These are phyloP conservation scores for Lampris megalopsis DNA, from an alignment of 2,113 vertebrate genomes.

Conservation along the genomic window DNA sequence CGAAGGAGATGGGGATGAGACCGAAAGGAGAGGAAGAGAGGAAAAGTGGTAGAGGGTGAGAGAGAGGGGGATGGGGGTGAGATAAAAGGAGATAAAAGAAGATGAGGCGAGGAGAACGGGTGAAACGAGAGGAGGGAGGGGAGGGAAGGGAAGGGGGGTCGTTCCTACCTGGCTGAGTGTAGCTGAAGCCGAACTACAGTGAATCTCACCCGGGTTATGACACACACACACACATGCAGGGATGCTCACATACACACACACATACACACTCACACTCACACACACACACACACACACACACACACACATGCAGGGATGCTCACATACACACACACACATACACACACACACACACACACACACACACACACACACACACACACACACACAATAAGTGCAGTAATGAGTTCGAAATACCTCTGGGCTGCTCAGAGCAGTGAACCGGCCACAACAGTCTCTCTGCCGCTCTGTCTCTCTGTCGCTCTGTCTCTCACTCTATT, in stretches of 20 bases:
- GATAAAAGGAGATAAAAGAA: no score
- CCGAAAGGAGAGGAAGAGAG: constrained; percentile 16
- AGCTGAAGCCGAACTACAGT: constrained; percentile 36
- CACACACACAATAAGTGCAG: constrained; percentile 1
- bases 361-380: constrained; percentile 16
- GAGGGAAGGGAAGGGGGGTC: neutral
- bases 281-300: constrained; percentile 13
- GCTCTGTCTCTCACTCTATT: neutral
- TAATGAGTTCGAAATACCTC: no score
- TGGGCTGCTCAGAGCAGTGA: no score
- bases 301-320: constrained; percentile 27
- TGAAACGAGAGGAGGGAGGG: neutral
- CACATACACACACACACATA: constrained; percentile 15
- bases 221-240: constrained; percentile 45
- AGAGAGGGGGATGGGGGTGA: constrained; percentile 10
- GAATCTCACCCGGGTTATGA: constrained; percentile 54
- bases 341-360: constrained; percentile 39
- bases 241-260: no score
- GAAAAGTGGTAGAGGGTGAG: constrained; percentile 20
- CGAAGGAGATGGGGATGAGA: constrained; percentile 11
- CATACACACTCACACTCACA: constrained; percentile 34
- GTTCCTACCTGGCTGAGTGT: neutral
- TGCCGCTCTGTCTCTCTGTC: no score
- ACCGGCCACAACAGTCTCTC: no score
- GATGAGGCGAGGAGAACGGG: neutral